Evolutionary conservation across 2,113 vertebrate species (phyloP), one percentile per base, ranked within the genome.

Genomic region (Naja naja): DNA sequence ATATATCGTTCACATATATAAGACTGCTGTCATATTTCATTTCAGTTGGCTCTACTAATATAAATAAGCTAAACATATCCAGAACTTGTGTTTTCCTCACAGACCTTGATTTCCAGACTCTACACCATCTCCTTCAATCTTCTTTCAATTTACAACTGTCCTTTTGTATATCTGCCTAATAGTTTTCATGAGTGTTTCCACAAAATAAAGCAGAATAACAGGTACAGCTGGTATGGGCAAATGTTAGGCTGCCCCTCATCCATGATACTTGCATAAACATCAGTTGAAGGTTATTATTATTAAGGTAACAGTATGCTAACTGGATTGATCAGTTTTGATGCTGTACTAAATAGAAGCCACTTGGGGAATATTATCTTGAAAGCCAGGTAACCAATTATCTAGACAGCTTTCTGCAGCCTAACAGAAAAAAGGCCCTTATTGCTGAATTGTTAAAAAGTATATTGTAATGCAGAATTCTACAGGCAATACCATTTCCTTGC

Each of bases 401-500:
- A 87, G 93, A n/a, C 0, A 93, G 1, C 5, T 92, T 52, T 86
- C 89, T 25, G 23, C 52, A 95, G 91, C 69, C 88, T 25, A 11
- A 94, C 18, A 3, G 34, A 93, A 81, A 85, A 49, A 53, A 89
- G 23, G 4, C 5, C 49, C 49, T 53, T 53, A 55, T 20, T 22
- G 18, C 4, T 55, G 60, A 25, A 86, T 87, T 88, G 60, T 89
- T 88, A 93, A 47, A 94, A 95, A 94, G n/a, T 43, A 74, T 74
- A 39, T 22, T 43, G 18, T 81, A 45, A 93, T 0, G 11, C 60
- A 9, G 1, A 18, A 20, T 49, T 93, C 4, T 89, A n/a, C 55
- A 16, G 94, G 94, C 52, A 10, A 91, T 22, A 11, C 12, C 87
- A 8, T 53, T 92, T 92, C 54, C 93, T 93, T 93, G 92, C 22